Percentiles rank a stretch among this genome's conserved stretches.
Conservation (phyloP, 2,797 vertebrate genomes). For the Enteromius mattozi region DNA sequence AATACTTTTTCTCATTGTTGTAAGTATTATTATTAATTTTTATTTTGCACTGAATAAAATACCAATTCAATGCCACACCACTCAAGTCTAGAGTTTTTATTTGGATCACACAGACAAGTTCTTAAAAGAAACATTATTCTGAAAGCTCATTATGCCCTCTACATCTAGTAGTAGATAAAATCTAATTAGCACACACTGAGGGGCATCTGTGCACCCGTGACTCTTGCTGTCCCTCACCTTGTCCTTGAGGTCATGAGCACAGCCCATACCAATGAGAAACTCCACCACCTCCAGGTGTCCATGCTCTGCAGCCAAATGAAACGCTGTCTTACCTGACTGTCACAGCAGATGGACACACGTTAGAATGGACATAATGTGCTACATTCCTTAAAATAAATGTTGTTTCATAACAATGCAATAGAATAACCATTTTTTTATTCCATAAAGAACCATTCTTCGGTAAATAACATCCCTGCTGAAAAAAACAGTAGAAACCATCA, state of each 20-base stretch:
- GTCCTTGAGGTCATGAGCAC: constrained; percentile 82
- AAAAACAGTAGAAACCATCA: background rate
- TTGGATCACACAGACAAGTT: background rate
- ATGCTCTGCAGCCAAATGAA: constrained; percentile 84
- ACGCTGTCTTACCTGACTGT: constrained; percentile 83
- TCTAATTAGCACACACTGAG: constrained; percentile 36
- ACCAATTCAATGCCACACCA: background rate
- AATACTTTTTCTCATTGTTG: background rate
- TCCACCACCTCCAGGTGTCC: constrained; percentile 83
- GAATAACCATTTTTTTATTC: background rate
- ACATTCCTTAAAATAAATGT: background rate
- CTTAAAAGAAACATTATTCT: background rate
- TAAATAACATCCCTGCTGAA: background rate
- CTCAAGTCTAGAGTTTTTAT: background rate
- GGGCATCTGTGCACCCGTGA: background rate
- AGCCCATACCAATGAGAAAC: constrained; percentile 85
- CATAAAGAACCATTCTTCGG: background rate
- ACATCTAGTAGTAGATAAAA: background rate
- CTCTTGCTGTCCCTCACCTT: constrained; percentile 76
- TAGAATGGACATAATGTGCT: constrained; percentile 5
- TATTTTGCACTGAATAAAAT: background rate
- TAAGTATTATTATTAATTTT: no score
- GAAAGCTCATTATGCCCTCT: background rate
- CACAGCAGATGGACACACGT: constrained; percentile 43
- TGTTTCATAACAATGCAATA: background rate